Evolutionary conservation across 1,140 invertebrate genomes (phyloP), one percentile per base, ranked within the genome.

Genomic region (Lordiphosa collinella): DNA sequence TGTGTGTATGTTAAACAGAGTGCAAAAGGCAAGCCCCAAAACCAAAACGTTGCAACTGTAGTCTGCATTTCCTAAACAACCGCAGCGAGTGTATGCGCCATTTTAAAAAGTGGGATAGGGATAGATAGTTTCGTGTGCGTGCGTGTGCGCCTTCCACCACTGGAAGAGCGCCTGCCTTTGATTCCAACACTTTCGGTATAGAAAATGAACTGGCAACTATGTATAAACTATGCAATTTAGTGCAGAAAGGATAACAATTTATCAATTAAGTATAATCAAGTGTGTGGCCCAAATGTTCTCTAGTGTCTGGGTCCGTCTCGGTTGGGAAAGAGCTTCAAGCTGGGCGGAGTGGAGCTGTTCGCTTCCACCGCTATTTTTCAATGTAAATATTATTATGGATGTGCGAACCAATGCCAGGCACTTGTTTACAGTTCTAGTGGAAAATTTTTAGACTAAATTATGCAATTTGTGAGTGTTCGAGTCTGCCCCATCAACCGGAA

Each of bases 31-130:
- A 47, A 31, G 32, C 14, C 40, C 14, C 34, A 41, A 54, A 29
- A 67, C 37, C 38, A n/a, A n/a, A n/a, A n/a, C 55, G 31, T 57
- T 57, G 67, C 61, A 75, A 52, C 60, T 52, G 66, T 63, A 59
- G 66, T 59, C 62, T 84, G 76, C 76, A 82, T 82, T 82, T 82
- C 78, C 76, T 82, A 82, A 82, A 82, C 76, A 82, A 82, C 70
- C 71, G 58, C 78, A 82, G 53, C 76, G 76, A 82, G 78, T 76
- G 58, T 79, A 82, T 82, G 78, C 76, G 76, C 76, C 76, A 82
- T 82, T 82, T 82, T 82, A 63, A 72, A 82, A 82, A 74, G 76
- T 84, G 76, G 78, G 76, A 82, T 84, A 84, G 78, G 76, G 76
- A 82, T 82, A 82, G 76, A 82, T 82, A 82, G 76, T 82, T 82